Base-by-base conservation (phyloP, 2,113 vertebrate genomes). In the Eonycteris spelaea region DNA sequence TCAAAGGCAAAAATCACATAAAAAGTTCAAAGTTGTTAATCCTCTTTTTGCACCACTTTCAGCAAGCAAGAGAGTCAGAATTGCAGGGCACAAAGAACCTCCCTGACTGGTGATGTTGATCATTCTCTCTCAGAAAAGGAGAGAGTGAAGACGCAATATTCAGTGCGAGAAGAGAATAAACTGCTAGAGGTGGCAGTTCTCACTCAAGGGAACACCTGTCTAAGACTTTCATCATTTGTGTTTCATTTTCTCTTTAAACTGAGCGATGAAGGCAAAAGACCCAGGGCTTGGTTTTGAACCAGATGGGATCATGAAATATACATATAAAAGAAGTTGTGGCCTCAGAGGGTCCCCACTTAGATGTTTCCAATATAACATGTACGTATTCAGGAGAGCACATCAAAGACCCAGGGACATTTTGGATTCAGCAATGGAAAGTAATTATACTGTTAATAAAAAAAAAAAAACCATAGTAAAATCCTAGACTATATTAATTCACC, bases 11-110 rank as follows among this genome's bases (percentile, higher is more conserved):
- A 94, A 97, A 96, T 73, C 95, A 80, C 93, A n/a, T 19, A 40
- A 97, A 94, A 91, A 95, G 78, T 96, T 98, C 88, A 97, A 96
- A 98, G 97, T 92, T 94, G 71, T 87, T 94, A 96, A 86, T 95
- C 83, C 55, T 86, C 88, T 84, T 82, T 89, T 73, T 95, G n/a
- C 21, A 1, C 67, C 70, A 38, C 95, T 97, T 86, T 90, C 84
- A 75, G 68, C 4, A 2, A 82, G 82, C 26, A 51, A 51, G 24
- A 80, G 77, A 86, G 35, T 73, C 59, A 38, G 48, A 78, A 38
- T 13, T 96, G 51, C 73, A 33, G 4, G 0, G 43, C 19, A 40
- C 33, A 14, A 40, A 83, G 21, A 0, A 90, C 61, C 70, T 7
- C 79, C 2, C 51, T n/a, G 94, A 94, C 1, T 0, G 73, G 53